Conservation (phyloP, 1,140 invertebrate genomes). For the Hesperophylax magnus region DNA sequence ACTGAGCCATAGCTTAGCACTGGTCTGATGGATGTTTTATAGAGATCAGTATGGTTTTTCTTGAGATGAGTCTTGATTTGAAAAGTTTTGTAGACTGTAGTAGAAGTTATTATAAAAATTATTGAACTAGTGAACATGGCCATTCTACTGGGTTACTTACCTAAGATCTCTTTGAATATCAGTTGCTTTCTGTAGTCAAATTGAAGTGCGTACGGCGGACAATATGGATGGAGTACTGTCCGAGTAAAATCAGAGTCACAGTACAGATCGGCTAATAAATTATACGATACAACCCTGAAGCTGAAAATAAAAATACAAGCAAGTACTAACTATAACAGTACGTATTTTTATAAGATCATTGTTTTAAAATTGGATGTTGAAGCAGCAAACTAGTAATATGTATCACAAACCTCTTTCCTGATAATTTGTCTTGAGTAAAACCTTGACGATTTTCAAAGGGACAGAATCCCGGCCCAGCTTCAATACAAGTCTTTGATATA, state of each 20-base stretch:
- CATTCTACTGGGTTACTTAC: slow-evolving; percentile 65
- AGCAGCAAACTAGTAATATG: not conserved
- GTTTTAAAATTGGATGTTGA: not conserved
- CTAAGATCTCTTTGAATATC: slow-evolving; percentile 85
- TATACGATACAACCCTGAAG: slow-evolving; percentile 89
- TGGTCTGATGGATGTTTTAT: too few species aligned
- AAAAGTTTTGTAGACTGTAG: too few species aligned
- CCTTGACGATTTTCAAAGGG: slow-evolving; percentile 85
- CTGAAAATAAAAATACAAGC: slow-evolving; percentile 69
- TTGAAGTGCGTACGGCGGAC: slow-evolving; percentile 81
- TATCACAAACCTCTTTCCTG: slow-evolving; percentile 65
- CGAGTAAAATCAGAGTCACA: slow-evolving; percentile 85
- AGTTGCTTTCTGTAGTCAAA: slow-evolving; percentile 91
- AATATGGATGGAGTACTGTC: slow-evolving; percentile 83
- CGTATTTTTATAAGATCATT: too few species aligned
- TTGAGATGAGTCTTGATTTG: too few species aligned
- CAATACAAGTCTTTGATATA: slow-evolving; percentile 71
- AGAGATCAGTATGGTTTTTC: too few species aligned
- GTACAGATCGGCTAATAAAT: slow-evolving; percentile 90
- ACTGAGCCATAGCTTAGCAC: too few species aligned
- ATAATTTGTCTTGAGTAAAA: slow-evolving; percentile 75
- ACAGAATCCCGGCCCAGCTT: slow-evolving; percentile 82
- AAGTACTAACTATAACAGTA: not conserved
- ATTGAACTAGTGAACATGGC: too few species aligned
- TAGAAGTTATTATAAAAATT: too few species aligned